phyloP scores from a whole-genome alignment of 2,797 vertebrate genomes.

The Cephalopachus bancanus region DNA sequence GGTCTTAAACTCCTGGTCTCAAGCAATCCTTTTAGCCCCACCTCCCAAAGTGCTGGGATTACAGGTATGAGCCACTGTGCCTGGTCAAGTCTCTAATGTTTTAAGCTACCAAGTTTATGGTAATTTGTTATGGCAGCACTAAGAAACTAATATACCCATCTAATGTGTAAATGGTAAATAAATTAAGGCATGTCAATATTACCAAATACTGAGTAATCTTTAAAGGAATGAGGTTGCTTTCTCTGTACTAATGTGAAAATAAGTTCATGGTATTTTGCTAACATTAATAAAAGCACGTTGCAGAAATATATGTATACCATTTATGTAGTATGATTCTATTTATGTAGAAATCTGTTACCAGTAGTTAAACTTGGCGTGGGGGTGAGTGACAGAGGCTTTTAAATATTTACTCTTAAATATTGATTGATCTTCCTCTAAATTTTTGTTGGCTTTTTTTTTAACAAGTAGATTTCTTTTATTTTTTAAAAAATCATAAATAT shows the following conservation, averaged over 20 bases:
- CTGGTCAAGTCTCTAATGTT: too few species aligned
- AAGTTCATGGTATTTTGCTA: neutral
- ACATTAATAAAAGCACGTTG: neutral
- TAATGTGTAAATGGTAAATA: too few species aligned
- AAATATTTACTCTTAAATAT: neutral
- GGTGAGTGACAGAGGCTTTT: neutral
- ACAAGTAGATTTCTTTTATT: neutral
- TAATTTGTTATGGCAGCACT: too few species aligned
- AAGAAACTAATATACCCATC: too few species aligned
- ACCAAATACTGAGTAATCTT: neutral
- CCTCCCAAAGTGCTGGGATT: too few species aligned
- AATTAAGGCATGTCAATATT: too few species aligned
- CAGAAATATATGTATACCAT: neutral
- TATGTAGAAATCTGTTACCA: neutral
- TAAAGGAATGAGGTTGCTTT: neutral
- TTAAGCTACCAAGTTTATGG: too few species aligned
- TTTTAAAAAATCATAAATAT: neutral
- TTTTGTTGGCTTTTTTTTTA: neutral
- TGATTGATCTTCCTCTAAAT: neutral
- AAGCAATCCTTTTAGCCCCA: too few species aligned
- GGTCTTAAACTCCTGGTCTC: too few species aligned
- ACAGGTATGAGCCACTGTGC: too few species aligned
- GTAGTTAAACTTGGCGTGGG: neutral
- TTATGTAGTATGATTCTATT: neutral
- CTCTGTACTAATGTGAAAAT: neutral